Evolutionary conservation across 2,888 invertebrate species (phyloP).

Genomic region (Dromius quadrimaculatus): DNA sequence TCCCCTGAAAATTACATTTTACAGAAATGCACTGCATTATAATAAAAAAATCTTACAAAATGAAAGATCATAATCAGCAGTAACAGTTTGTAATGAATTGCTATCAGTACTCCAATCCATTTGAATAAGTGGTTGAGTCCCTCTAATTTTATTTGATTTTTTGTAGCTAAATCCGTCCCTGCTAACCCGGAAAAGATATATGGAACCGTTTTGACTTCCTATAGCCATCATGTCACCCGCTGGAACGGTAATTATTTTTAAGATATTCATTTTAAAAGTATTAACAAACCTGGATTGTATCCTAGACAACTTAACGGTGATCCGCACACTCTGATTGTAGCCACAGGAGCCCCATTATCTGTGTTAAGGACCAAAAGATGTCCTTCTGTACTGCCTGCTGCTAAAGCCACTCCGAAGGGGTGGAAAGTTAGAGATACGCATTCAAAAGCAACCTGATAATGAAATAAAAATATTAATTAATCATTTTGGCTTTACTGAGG

Average conservation of each 20-base stretch:
- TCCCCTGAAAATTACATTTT: constrained; percentile 74
- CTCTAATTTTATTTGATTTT: constrained; percentile 89
- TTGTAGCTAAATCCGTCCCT: constrained; percentile 92
- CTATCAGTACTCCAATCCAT: constrained; percentile 94
- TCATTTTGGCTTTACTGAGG: too few relatives aligned
- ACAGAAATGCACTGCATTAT: not conserved
- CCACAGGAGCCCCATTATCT: constrained; percentile 86
- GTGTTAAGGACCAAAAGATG: constrained; percentile 88
- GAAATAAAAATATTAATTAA: constrained; percentile 13
- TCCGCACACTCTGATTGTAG: constrained; percentile 88
- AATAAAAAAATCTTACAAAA: constrained; percentile 78
- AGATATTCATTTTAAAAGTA: not conserved
- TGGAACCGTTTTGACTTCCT: constrained; percentile 90
- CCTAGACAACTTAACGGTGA: constrained; percentile 88
- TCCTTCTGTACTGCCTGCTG: constrained; percentile 91
- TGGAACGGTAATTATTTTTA: constrained; percentile 64
- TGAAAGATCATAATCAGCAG: constrained; percentile 88
- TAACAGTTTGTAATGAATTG: constrained; percentile 87
- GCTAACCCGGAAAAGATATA: constrained; percentile 85
- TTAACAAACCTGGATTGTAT: constrained; percentile 82
- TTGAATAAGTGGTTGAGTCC: constrained; percentile 86
- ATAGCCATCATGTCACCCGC: constrained; percentile 90
- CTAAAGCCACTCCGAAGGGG: constrained; percentile 87
- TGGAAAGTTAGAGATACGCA: constrained; percentile 90
- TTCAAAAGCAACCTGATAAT: constrained; percentile 80